Base-by-base conservation (phyloP, 2,888 invertebrate species). In the Dolichomitus sp. region DNA sequence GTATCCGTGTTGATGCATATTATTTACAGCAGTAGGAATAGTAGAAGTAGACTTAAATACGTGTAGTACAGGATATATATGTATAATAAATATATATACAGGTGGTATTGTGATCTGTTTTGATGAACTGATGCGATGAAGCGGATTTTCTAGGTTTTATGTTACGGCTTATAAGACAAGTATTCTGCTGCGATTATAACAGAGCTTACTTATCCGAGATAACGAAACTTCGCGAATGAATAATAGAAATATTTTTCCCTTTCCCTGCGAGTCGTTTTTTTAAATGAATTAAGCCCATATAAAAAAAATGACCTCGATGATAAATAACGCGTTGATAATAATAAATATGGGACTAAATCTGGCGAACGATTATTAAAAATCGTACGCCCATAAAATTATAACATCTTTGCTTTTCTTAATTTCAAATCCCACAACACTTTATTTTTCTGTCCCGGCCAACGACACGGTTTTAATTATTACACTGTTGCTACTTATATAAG, bases 11-110 rank as follows among this genome's bases (percentile, higher is more conserved):
- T 91, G 91, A 93, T 93, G 93, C 92, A 87, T 90, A 91, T 93
- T 93, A 93, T 93, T 92, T 93, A 93, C 93, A 93, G 93, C 93
- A 88, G 80, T 83, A 83, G 90, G 89, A 37, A 92, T 91, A 92
- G 91, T 90, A 89, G 90, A 85, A 83, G 74, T 86, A 85, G 81
- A 81, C 80, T 78, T 84, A 83, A 82, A 74, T 80, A 79, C 66
- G 82, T 78, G 82, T 84, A 80, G 72, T 80, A 83, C 75, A 83
- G 72, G 40, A 79, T 85, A 87, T 87, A 86, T 83, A 87, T 85
- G 82, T 88, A 85, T 86, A 85, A 87, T 84, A 84, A 76, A 82
- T 81, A 86, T 89, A 89, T 88, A 86, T 91, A 91, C 89, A 92
- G 88, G 89, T 91, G 83, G 80, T 83, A 72, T 75, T 72, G 89